phyloP scores from a whole-genome alignment of 1,140 invertebrate genomes.

The Penaeus chinensis region DNA sequence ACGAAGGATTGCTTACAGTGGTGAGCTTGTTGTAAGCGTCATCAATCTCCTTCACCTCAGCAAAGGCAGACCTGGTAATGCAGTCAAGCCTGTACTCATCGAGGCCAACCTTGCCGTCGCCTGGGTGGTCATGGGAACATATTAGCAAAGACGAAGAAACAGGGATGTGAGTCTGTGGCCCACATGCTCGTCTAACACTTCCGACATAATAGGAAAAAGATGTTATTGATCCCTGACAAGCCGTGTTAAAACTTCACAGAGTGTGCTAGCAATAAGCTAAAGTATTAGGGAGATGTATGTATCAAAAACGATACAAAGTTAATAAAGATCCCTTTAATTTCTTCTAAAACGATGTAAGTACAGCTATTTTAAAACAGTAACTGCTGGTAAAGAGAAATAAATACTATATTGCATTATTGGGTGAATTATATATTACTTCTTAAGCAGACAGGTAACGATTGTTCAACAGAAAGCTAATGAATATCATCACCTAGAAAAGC shows the following conservation, averaged over 20 bases:
- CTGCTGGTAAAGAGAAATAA: too few relatives aligned
- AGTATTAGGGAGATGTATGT: neutral
- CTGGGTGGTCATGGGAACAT: constrained; percentile 65
- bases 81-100: constrained; percentile 87
- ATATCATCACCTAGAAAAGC: too few relatives aligned
- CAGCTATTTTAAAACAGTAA: too few relatives aligned
- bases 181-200: neutral
- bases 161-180: neutral
- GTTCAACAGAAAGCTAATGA: too few relatives aligned
- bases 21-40: constrained; percentile 81
- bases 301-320: too few relatives aligned
- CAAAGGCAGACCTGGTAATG: constrained; percentile 80
- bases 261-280: neutral
- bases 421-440: too few relatives aligned
- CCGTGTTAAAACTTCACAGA: constrained; percentile 9
- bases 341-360: too few relatives aligned
- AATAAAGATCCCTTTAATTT: too few relatives aligned
- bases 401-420: too few relatives aligned
- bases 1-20: constrained; percentile 74
- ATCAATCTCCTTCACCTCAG: constrained; percentile 80
- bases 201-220: neutral
- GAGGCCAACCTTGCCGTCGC: constrained; percentile 80
- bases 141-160: neutral
- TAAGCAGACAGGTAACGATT: too few relatives aligned
- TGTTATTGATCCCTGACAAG: neutral